A percentile compares a stretch with the other conserved stretches of the same genome.
Evolutionary conservation across 2,113 vertebrate genomes (phyloP).

Genomic region (Pangasianodon gigas): DNA sequence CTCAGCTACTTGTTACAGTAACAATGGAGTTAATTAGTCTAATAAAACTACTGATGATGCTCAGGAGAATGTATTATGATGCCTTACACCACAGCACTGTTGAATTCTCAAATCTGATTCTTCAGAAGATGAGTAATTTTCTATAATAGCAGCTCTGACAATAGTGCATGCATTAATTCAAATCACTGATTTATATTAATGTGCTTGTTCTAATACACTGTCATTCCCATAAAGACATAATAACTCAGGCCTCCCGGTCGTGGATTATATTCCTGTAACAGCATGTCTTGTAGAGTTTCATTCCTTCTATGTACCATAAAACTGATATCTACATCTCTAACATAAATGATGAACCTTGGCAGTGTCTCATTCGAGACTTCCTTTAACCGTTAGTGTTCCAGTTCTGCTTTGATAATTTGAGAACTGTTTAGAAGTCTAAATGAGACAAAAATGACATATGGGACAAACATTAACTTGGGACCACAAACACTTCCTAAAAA

Average conservation of each 20-base stretch:
- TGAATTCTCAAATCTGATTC: background rate
- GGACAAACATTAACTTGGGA: background rate
- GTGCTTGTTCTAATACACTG: too few species aligned
- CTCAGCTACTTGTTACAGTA: background rate
- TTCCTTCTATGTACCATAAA: background rate
- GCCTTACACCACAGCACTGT: background rate
- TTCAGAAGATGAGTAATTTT: background rate
- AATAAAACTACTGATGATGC: background rate
- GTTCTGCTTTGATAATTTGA: background rate
- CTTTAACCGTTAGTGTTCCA: background rate
- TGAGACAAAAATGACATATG: background rate
- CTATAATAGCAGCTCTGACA: background rate
- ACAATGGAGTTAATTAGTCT: background rate
- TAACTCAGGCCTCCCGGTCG: too few species aligned
- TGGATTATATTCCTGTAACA: background rate
- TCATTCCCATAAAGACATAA: too few species aligned
- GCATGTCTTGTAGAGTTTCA: background rate
- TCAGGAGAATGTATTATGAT: background rate
- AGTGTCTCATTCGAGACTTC: background rate
- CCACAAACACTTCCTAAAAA: background rate
- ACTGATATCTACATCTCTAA: background rate
- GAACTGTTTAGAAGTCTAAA: background rate
- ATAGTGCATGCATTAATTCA: background rate
- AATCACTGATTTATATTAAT: background rate
- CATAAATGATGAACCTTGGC: background rate